Evolutionary conservation across 2,113 vertebrate genomes (phyloP).

Genomic region (Megaptera novaeangliae): DNA sequence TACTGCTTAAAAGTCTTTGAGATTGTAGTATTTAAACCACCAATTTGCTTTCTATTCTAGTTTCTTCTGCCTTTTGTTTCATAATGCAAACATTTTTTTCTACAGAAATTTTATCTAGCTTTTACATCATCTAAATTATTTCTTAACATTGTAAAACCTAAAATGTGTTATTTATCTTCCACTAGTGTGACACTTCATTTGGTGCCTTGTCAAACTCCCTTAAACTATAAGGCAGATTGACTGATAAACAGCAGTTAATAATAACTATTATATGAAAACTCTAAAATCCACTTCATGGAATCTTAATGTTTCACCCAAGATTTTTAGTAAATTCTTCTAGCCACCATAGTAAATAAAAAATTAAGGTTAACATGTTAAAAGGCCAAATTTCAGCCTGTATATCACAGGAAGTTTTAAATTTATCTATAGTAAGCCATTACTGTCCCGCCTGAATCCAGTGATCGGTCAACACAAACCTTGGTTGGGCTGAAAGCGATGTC

Average conservation of each 20-base stretch:
- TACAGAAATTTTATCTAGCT: background rate
- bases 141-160: conserved; percentile 21
- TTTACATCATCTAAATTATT: background rate
- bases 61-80: background rate
- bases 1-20: background rate
- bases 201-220: background rate
- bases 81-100: background rate
- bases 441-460: background rate
- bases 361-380: background rate
- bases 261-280: background rate
- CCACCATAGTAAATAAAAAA: background rate
- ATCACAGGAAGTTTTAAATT: background rate
- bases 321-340: background rate
- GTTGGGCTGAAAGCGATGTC: background rate
- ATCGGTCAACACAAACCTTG: background rate
- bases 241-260: background rate
- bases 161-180: background rate
- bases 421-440: background rate
- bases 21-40: background rate
- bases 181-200: background rate
- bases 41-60: background rate
- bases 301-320: background rate
- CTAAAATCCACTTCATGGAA: background rate
- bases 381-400: background rate
- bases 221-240: background rate